Conservation (phyloP, 53 echinoderm and acorn worm genomes). For the Luidia sarsii region DNA sequence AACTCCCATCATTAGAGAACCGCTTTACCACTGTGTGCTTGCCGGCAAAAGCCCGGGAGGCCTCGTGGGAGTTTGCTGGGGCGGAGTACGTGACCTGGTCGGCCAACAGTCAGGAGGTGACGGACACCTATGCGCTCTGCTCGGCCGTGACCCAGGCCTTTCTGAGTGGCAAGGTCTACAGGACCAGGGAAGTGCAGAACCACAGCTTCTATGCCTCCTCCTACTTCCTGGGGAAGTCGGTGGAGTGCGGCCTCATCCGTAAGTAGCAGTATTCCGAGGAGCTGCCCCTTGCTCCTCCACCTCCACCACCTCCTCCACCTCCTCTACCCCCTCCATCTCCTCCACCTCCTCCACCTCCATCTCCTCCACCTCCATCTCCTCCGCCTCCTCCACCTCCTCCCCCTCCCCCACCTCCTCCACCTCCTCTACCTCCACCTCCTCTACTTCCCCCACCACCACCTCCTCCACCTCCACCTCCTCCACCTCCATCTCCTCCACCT, state of each 20-base stretch:
- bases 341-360: no score
- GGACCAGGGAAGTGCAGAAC: conserved; percentile 62
- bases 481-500: no score
- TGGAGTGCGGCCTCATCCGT: conserved; percentile 74
- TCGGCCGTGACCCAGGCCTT: conserved; percentile 45
- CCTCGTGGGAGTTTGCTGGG: conserved; percentile 78
- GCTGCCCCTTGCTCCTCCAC: no score
- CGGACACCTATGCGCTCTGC: conserved; percentile 45
- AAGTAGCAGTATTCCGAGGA: conserved; percentile 6
- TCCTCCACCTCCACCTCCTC: no score
- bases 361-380: no score
- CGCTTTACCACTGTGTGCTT: conserved; percentile 66
- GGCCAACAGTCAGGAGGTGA: conserved; percentile 17
- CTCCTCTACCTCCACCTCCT: no score
- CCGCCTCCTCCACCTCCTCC: no score
- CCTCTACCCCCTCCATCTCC: no score
- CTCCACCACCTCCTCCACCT: no score
- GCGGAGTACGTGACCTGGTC: conserved; percentile 49
- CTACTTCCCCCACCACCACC: no score
- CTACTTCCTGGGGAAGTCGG: conserved; percentile 74
- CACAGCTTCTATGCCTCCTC: conserved; percentile 75
- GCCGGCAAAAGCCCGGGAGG: conserved; percentile 52
- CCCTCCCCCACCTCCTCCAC: no score
- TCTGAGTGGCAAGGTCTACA: conserved; percentile 55
- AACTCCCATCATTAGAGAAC: no score